Evolutionary conservation across 2,797 vertebrate genomes (phyloP), one percentile per base, ranked within the genome.

Genomic region (Coluber constrictor): DNA sequence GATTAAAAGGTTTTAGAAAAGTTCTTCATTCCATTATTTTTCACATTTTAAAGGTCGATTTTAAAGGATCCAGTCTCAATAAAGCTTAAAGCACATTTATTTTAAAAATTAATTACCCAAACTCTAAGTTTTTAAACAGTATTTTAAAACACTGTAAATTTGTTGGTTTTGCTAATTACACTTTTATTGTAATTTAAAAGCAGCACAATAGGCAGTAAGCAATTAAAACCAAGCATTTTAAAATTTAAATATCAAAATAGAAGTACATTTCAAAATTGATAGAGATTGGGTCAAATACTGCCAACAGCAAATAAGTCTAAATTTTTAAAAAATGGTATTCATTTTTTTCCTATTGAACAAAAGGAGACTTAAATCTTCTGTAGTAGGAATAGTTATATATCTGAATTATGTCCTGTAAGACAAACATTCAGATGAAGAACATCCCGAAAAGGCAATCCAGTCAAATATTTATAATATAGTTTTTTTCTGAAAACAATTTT

Each of bases 121-220:
- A 90, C 2, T 86, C 29, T 55, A 15, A 66, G 60, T 10, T 57
- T 92, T 47, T 37, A 74, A 47, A 47, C 47, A 23, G n/a, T 32
- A 60, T 47, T 51, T 88, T 55, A 61, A 63, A 86, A 29, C 29
- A 12, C 93, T 95, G 91, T 16, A 54, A 93, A 90, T 32, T 83
- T 89, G 15, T 16, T 59, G 5, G 13, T 59, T 11, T 63, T 88
- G 59, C 51, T 32, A 66, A 12, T 54, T 54, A 20, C 0, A 87
- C 51, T 87, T 88, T 60, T 32, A 66, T 15, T 66, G 12, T 66
- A 32, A 15, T 15, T n/a, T 66, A n/a, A 66, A 66, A n/a, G 13
- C 29, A 66, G 63, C 29, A 66, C 2, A 66, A 66, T 15, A 66
- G 63, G n/a, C 29, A n/a, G 2, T n/a, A n/a, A 66, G 5, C 29